A percentile compares a stretch with the other conserved stretches of the same genome.
phyloP scores from a whole-genome alignment of 1,140 invertebrate genomes.

The Parasteatoda tepidariorum region DNA sequence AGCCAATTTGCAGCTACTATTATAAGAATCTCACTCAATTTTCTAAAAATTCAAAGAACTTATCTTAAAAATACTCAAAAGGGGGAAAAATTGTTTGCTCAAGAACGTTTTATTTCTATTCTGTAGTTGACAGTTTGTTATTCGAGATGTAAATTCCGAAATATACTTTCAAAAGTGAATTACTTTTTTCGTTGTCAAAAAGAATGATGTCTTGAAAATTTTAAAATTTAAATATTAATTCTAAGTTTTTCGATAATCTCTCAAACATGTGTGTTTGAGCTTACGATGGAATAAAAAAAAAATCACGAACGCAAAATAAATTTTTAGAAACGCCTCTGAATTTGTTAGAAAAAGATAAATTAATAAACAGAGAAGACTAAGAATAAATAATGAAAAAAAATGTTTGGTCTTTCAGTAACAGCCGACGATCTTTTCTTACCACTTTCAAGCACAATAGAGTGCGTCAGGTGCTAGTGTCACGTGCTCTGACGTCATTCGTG shows the following conservation, averaged over 20 bases:
- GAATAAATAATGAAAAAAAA: conserved; percentile 35
- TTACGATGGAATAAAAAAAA: background rate
- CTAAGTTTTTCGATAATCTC: background rate
- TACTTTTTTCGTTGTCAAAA: background rate
- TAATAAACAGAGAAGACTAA: conserved; percentile 23
- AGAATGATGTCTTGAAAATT: conserved; percentile 5
- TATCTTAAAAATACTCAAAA: background rate
- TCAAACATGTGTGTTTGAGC: background rate
- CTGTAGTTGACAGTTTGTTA: background rate
- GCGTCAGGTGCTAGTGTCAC: conserved; percentile 58
- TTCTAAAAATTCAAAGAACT: background rate
- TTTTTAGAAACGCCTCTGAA: conserved; percentile 1
- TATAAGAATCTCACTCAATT: background rate
- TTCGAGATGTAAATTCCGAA: background rate
- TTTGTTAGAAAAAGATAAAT: conserved; percentile 23
- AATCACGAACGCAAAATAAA: background rate
- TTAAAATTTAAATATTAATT: conserved; percentile 16
- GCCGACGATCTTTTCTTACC: conserved; percentile 56
- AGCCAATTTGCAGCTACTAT: background rate
- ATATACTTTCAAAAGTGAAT: background rate
- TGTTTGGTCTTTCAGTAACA: conserved; percentile 54
- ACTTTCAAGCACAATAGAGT: conserved; percentile 48
- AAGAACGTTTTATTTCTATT: background rate
- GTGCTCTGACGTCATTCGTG: conserved; percentile 57
- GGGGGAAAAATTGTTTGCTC: background rate